Evolutionary conservation across 1,140 invertebrate species (phyloP), one percentile per base, ranked within the genome.

Genomic region (Cotesia typhae): DNA sequence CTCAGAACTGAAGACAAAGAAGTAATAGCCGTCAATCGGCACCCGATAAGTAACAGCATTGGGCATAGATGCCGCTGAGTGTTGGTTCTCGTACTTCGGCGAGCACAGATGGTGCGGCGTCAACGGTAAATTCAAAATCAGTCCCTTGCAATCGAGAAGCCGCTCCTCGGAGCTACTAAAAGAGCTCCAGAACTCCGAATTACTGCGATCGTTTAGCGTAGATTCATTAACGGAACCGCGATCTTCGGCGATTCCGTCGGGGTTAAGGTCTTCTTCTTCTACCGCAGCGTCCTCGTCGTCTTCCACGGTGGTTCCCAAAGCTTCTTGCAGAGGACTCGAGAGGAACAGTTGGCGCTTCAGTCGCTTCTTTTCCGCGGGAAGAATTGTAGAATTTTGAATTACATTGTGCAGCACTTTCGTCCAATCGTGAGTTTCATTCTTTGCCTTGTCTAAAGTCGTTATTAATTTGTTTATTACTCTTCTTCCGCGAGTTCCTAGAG

Each of bases 1-100:
- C 80, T 94, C 93, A 12, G 92, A 94, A 78, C 92, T 93, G 86
- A 94, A 94, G 0, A 94, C 91, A 81, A 94, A 94, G 83, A 94
- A 94, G 75, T 94, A 94, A 79, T 94, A 94, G 20, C 92, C 93
- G 75, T 93, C 92, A 1, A 87, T 86, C 52, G 92, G 91, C 0
- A 94, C 90, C 72, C 90, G 90, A 77, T 92, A 92, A 12, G 91
- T 91, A 4, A 92, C 82, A 0, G 89, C 89, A 73, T 92, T 92
- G 3, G 88, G 85, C 36, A 87, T 82, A n/a, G 89, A 87, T 2
- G 89, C 90, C 9, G 82, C 76, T 5, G 82, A 78, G 4, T 88
- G 85, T 6, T 81, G 66, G 9, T 86, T 79, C 5, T 86, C 81
- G 6, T 88, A 82, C 4, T 80, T 80, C 0, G 85, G 81, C 0